Percentiles rank a stretch among this genome's conserved stretches.
Evolutionary conservation across 2,113 vertebrate genomes (phyloP).

Genomic region (Blennius ocellaris): DNA sequence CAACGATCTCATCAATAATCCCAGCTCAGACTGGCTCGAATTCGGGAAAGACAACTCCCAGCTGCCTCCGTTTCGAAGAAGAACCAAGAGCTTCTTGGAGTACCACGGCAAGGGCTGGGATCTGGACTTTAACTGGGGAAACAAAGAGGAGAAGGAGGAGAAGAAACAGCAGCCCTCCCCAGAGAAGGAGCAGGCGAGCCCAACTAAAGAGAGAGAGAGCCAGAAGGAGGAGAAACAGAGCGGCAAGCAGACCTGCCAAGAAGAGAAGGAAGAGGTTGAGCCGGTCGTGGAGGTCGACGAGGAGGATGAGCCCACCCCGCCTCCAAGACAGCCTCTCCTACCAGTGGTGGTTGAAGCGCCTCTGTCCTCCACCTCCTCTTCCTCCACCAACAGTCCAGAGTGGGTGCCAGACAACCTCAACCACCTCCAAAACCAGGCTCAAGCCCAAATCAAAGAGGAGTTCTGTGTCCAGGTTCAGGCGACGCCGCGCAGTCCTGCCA

Average conservation of each 20-base stretch:
- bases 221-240: conserved; percentile 83
- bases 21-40: conserved; percentile 90
- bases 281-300: conserved; percentile 49
- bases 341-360: conserved; percentile 79
- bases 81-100: conserved; percentile 96
- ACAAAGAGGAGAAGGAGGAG: conserved; percentile 72
- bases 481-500: conserved; percentile 69
- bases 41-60: conserved; percentile 86
- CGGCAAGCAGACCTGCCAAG: conserved; percentile 63
- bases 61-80: conserved; percentile 82
- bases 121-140: conserved; percentile 78
- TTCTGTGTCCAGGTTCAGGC: conserved; percentile 60
- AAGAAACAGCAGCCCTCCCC: conserved; percentile 67
- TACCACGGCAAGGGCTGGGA: conserved; percentile 91
- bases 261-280: conserved; percentile 62
- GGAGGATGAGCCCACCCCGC: conserved; percentile 61
- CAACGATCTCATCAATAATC: conserved; percentile 69
- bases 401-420: conserved; percentile 60
- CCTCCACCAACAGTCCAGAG: conserved; percentile 68
- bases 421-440: conserved; percentile 63
- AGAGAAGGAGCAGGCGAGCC: conserved; percentile 75
- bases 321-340: conserved; percentile 67
- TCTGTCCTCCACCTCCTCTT: conserved; percentile 75
- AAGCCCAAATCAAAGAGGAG: conserved; percentile 67
- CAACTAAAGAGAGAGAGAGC: conserved; percentile 73